A percentile compares a stretch with the other conserved stretches of the same genome.
Conservation (phyloP, 92 coral and sea anemone species). For the Epizoanthus scotinus region DNA sequence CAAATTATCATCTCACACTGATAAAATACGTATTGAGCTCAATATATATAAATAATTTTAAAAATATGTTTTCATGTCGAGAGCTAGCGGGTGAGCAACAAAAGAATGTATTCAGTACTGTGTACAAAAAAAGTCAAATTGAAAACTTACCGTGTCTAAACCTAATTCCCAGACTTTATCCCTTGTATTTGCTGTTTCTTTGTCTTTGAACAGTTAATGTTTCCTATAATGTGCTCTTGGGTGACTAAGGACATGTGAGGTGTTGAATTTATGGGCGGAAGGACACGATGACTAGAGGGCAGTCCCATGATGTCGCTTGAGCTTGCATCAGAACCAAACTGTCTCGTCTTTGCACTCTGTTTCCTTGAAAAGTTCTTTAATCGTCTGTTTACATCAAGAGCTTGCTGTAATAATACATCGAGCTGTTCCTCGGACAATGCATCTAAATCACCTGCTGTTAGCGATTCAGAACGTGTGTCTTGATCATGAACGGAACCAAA, state of each 20-base stretch:
- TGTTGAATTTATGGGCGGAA: not conserved
- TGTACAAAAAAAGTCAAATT: too few relatives aligned
- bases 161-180: conserved; percentile 14
- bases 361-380: conserved; percentile 47
- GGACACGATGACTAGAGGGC: not conserved
- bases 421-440: conserved; percentile 74
- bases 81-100: too few relatives aligned
- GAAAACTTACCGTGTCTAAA: not conserved
- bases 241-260: conserved; percentile 13
- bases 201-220: not conserved
- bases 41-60: too few relatives aligned
- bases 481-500: not conserved
- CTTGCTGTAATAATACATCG: conserved; percentile 73
- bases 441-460: conserved; percentile 61
- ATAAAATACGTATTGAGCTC: too few relatives aligned
- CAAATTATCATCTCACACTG: too few relatives aligned
- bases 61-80: too few relatives aligned
- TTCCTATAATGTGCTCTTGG: conserved; percentile 17
- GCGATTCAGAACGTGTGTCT: not conserved
- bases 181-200: conserved; percentile 25
- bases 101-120: not conserved
- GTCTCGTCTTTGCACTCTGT: conserved; percentile 28
- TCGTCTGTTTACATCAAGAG: conserved; percentile 71
- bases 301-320: not conserved
- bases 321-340: too few relatives aligned